Percentiles rank a stretch among this genome's conserved stretches.
Conservation (phyloP, 2,888 invertebrate genomes). For the Lymantria monacha region DNA sequence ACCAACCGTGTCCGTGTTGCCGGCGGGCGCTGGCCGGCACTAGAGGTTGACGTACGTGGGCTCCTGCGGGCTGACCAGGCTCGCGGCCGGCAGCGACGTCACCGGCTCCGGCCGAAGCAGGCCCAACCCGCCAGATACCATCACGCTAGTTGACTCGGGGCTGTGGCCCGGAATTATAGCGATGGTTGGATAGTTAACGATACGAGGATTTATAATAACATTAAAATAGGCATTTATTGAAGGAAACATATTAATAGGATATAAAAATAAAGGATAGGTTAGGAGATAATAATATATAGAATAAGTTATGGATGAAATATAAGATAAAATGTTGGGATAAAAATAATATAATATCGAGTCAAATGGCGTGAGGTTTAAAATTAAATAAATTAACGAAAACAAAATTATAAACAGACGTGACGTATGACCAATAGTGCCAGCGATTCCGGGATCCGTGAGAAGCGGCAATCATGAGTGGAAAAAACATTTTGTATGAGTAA, state of each 20-base stretch:
- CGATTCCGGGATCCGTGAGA: slow-evolving; percentile 76
- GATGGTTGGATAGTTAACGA: slow-evolving; percentile 2
- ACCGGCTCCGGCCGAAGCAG: slow-evolving; percentile 80
- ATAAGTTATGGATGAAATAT: background rate
- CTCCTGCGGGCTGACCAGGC: slow-evolving; percentile 87
- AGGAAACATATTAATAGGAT: background rate
- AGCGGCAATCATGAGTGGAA: slow-evolving; percentile 82
- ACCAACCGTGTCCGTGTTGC: slow-evolving; percentile 66
- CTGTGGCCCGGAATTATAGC: slow-evolving; percentile 41
- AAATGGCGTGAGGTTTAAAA: slow-evolving; percentile 59
- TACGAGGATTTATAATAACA: background rate
- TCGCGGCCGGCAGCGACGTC: slow-evolving; percentile 69
- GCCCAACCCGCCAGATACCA: slow-evolving; percentile 75
- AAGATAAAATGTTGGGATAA: background rate
- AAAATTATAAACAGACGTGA: slow-evolving; percentile 36
- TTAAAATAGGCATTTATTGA: background rate
- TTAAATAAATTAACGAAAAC: slow-evolving; percentile 37
- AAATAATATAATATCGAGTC: slow-evolving; percentile 42
- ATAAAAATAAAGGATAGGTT: background rate
- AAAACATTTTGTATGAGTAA: slow-evolving; percentile 77
- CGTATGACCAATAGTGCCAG: slow-evolving; percentile 77
- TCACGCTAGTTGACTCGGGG: slow-evolving; percentile 83
- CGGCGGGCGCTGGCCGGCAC: slow-evolving; percentile 82
- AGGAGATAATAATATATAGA: background rate
- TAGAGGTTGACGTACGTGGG: slow-evolving; percentile 97